phyloP scores from a whole-genome alignment of 2,888 invertebrate species.

The Steromphala cineraria region DNA sequence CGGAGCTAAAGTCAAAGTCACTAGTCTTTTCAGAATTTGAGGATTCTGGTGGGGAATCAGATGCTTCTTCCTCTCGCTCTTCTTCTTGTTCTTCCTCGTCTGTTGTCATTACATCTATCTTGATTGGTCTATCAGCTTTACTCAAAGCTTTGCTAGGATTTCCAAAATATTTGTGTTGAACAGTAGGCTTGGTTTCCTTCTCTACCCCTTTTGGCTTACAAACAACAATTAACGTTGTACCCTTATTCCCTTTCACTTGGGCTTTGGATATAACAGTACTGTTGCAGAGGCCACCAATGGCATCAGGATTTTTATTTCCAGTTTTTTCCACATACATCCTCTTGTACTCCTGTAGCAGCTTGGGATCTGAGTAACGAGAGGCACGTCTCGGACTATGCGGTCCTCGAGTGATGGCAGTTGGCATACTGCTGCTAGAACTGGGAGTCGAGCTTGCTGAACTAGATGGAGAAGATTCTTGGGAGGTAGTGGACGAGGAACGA shows the following conservation, averaged over 20 bases:
- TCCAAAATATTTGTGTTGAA: slow-evolving; percentile 52
- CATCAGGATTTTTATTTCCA: slow-evolving; percentile 29
- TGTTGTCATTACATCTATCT: slow-evolving; percentile 6
- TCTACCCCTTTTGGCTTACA: slow-evolving; percentile 61
- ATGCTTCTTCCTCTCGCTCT: slow-evolving; percentile 9
- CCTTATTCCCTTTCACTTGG: slow-evolving; percentile 57
- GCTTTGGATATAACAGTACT: slow-evolving; percentile 41
- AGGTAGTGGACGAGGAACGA: not conserved
- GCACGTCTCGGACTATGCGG: slow-evolving; percentile 13
- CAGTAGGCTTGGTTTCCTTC: slow-evolving; percentile 50
- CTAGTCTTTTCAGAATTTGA: not conserved
- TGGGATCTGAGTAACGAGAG: slow-evolving; percentile 40
- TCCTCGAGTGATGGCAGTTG: slow-evolving; percentile 3
- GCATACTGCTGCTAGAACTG: not conserved
- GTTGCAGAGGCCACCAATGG: slow-evolving; percentile 36
- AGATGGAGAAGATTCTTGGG: not conserved
- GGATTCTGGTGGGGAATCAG: not conserved
- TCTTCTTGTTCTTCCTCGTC: slow-evolving; percentile 18
- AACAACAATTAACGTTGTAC: slow-evolving; percentile 65
- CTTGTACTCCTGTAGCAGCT: slow-evolving; percentile 38
- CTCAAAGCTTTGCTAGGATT: slow-evolving; percentile 30
- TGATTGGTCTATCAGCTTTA: slow-evolving; percentile 38
- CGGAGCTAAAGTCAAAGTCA: not conserved
- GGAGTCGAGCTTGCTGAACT: not conserved
- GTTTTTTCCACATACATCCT: slow-evolving; percentile 41